Evolutionary conservation across 2,797 vertebrate genomes (phyloP).

Genomic region (Pseudochirops corinnae): DNA sequence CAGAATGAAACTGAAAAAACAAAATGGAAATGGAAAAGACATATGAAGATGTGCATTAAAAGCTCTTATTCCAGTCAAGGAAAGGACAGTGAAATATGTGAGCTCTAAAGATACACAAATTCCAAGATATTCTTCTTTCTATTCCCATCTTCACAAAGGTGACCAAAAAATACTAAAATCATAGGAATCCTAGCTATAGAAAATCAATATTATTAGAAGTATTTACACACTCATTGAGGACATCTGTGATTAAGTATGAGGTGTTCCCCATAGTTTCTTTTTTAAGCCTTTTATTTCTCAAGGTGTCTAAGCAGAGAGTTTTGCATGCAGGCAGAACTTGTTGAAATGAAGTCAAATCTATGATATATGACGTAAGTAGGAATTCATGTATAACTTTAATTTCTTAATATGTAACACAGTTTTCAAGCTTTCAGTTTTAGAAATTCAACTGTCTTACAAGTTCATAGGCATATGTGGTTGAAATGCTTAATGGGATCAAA

Average conservation of each 20-base stretch:
- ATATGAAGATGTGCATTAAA: not conserved
- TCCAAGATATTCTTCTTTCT: not conserved
- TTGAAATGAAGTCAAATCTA: not conserved
- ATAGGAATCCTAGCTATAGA: not conserved
- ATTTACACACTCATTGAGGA: not conserved
- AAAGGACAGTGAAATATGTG: not conserved
- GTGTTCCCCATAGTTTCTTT: not conserved
- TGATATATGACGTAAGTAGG: not conserved
- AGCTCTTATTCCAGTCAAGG: not conserved
- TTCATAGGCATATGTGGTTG: not conserved
- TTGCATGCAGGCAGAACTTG: not conserved
- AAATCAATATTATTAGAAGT: not conserved
- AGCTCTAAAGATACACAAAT: not conserved
- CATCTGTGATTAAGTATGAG: not conserved
- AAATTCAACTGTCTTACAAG: not conserved
- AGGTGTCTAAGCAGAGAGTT: not conserved
- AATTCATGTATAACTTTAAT: not conserved
- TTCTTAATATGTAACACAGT: not conserved
- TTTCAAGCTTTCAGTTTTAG: not conserved
- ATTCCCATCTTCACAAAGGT: slow-evolving; percentile 36
- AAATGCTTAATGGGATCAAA: not conserved
- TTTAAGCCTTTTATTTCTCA: not conserved
- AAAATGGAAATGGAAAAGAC: not conserved
- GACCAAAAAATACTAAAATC: not conserved
- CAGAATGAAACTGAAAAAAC: not conserved